phyloP scores from a whole-genome alignment of 2,113 vertebrate species.

The Jacana jacana region DNA sequence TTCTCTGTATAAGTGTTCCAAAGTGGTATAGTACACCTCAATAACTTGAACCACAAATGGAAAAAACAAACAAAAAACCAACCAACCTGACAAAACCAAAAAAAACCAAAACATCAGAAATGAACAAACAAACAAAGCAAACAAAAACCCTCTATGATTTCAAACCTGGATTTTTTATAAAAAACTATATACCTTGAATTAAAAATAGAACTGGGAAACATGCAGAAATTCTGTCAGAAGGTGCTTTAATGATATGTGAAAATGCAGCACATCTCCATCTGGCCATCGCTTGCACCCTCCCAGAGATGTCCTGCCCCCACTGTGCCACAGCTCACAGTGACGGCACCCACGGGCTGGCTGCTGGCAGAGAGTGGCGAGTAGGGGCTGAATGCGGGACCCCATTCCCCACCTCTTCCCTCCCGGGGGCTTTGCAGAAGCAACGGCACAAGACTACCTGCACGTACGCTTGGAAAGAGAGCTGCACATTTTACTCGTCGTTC shows the following conservation, averaged over 20 bases:
- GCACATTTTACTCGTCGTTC: fast-evolving
- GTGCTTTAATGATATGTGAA: too few relatives aligned
- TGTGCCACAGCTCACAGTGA: fast-evolving
- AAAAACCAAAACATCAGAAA: not conserved
- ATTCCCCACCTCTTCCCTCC: not conserved
- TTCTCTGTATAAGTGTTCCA: not conserved
- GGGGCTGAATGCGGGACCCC: not conserved
- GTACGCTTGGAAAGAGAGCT: fast-evolving
- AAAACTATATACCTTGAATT: not conserved
- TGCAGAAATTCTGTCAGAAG: not conserved
- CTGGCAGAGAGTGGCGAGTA: not conserved
- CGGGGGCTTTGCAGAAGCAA: not conserved
- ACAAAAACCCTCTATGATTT: not conserved
- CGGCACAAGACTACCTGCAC: not conserved
- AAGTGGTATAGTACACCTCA: not conserved
- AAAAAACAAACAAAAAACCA: too few relatives aligned
- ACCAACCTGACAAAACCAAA: too few relatives aligned
- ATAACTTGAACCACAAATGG: not conserved
- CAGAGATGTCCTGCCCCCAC: fast-evolving
- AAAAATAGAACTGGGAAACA: not conserved
- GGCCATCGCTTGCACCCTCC: fast-evolving
- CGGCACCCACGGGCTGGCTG: not conserved
- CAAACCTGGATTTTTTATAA: not conserved
- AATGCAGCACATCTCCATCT: not conserved
- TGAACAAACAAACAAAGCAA: not conserved